Evolutionary conservation across 2,113 vertebrate genomes (phyloP).

Genomic region (Campylomormyrus tamandua): DNA sequence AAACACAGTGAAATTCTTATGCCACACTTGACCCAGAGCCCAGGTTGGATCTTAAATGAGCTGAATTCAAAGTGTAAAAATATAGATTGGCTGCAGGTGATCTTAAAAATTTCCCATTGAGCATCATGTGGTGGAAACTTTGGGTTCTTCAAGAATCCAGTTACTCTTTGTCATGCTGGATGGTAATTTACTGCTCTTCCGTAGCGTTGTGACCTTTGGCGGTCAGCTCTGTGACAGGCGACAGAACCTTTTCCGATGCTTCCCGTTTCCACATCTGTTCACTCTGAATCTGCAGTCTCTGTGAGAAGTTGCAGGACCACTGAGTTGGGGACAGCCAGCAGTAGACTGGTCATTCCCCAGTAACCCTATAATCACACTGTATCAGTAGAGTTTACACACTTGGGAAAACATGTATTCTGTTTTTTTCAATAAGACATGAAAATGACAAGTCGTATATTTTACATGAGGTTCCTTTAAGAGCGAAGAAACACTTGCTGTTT

Average conservation of each 20-base stretch:
- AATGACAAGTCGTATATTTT: background rate
- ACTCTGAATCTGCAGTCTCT: background rate
- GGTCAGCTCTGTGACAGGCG: background rate
- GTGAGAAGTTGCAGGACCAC: background rate
- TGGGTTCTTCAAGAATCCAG: background rate
- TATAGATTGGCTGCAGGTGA: background rate
- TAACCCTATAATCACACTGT: background rate
- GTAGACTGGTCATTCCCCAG: background rate
- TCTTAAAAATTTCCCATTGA: background rate
- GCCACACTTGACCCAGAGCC: background rate
- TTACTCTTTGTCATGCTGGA: background rate
- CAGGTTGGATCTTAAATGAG: background rate
- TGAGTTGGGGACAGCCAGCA: background rate
- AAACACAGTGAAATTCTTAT: background rate
- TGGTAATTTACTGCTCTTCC: background rate
- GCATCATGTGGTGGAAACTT: background rate
- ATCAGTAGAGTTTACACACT: background rate
- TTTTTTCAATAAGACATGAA: background rate
- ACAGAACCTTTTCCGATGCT: background rate
- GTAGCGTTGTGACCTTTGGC: background rate
- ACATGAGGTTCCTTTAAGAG: background rate
- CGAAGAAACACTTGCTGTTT: background rate
- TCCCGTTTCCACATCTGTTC: background rate
- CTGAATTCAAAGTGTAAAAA: background rate
- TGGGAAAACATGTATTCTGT: background rate